phyloP scores from a whole-genome alignment of 1,140 invertebrate species.

The Muscidifurax raptorellus region DNA sequence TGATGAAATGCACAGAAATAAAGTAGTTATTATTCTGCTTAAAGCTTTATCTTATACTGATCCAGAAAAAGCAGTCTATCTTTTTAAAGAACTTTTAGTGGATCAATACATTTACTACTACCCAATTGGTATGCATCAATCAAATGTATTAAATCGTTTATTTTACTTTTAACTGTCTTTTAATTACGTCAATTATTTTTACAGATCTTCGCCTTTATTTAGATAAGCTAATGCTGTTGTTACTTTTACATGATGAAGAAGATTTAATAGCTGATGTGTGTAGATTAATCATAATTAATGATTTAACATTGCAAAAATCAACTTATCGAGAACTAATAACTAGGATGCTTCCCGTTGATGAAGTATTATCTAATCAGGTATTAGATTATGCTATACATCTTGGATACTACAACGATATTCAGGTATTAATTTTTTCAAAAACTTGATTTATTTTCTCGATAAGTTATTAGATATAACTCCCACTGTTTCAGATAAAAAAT shows the following conservation, averaged over 20 bases:
- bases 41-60: constrained; percentile 53
- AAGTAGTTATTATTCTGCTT: constrained; percentile 56
- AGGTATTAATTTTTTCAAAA: constrained; percentile 51
- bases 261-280: constrained; percentile 48
- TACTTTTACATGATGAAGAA: constrained; percentile 37
- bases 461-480: constrained; percentile 5
- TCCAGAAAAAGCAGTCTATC: constrained; percentile 55
- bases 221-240: constrained; percentile 52
- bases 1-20: constrained; percentile 48
- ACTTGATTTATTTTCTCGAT: background rate
- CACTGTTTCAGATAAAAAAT: constrained; percentile 47
- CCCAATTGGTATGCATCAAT: constrained; percentile 60
- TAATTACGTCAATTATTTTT: constrained; percentile 37
- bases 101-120: constrained; percentile 59
- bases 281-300: constrained; percentile 53
- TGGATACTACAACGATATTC: constrained; percentile 57
- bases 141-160: constrained; percentile 20
- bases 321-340: constrained; percentile 56
- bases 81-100: constrained; percentile 59
- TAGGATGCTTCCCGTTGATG: constrained; percentile 54
- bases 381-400: constrained; percentile 58
- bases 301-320: constrained; percentile 50
- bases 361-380: constrained; percentile 55
- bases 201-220: constrained; percentile 56
- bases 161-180: background rate